Evolutionary conservation across 2,113 vertebrate genomes (phyloP), one percentile per base, ranked within the genome.

Genomic region (Vidua chalybeata): DNA sequence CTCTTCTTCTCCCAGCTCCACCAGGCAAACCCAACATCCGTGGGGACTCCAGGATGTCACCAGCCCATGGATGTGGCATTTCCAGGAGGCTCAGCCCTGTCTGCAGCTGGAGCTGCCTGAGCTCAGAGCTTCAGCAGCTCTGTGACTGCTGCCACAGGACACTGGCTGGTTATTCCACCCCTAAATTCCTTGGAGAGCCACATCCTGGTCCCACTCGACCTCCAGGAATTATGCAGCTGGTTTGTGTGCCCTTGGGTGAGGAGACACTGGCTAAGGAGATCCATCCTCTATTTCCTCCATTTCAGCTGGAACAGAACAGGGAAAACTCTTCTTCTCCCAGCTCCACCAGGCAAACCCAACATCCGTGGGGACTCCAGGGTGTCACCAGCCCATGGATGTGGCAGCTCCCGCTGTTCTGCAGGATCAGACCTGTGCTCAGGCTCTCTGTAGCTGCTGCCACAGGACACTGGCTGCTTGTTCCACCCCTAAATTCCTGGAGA

Each of bases 331-430:
- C 48, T 26, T 33, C 35, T 35, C 35, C 45, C 77, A 71, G 24
- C 21, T 33, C 23, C 2, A 1, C 33, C 0, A 1, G 27, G 37
- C 14, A 66, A 15, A 41, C 7, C 23, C 7, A 10, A 1, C 15
- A 3, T 0, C 74, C 45, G 2, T 1, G 16, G 45, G 30, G 23
- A 22, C 23, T 17, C 37, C 59, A 17, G 59, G 48, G 33, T 46
- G 46, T 54, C 59, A 15, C 85, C 31, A 8, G 11, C 14, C 58
- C 23, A 1, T 0, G 18, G 51, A 27, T 12, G 22, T 23, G 19
- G 74, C 66, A 66, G 5, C 18, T 78, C 75, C 35, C 1, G 7
- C n/a, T 51, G 24, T 37, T 30, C 67, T 15, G 15, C 1, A 28
- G 4, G 41, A 19, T 15, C 48, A 9, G 19, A 23, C 6, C 35